Evolutionary conservation across 1,140 invertebrate genomes (phyloP), one percentile per base, ranked within the genome.

Genomic region (Neocloeon triangulifer): DNA sequence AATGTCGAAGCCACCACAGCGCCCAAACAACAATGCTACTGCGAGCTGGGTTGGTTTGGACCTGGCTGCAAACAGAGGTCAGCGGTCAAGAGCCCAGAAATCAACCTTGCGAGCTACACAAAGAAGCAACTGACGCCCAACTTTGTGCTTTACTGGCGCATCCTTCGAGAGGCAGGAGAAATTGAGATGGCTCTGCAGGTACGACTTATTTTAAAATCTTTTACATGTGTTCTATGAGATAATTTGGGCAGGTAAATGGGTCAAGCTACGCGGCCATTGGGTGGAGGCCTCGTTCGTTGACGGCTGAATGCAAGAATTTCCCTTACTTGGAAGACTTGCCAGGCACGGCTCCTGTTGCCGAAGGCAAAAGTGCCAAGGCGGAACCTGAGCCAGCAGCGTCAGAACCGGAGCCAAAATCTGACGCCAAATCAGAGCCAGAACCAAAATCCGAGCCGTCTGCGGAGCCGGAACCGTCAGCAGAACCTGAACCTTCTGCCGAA

Each of bases 11-110:
- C 79, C 1, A 84, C 77, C 1, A 73, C 73, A 6, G 59, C 75
- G 15, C 85, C 86, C 0, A 68, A 64, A 17, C 71, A 68, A 39
- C 75, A 81, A 42, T 95, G 88, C 50, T 94, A 81, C 50, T 95
- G 86, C 48, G 68, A 80, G 37, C 58, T 66, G 14, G 84, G 85
- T 10, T 88, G 77, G 68, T 85, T 76, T 46, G 78, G 78, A 5
- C 60, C 67, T 3, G 69, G 69, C 5, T 82, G 77, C 44, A 69
- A 62, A 36, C n/a, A n/a, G n/a, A n/a, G n/a, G n/a, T n/a, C n/a
- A n/a, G 52, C 65, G 2, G 56, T 73, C 15, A 71, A 66, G 48
- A 58, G 50, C 7, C 64, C 59, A 4, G 59, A 65, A 25, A 51
- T 79, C 2, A 71, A 80, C 46, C 53, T 70, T 3, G 59, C 59